phyloP scores from a whole-genome alignment of 2,113 vertebrate genomes.

The Melanocharis versteri region DNA sequence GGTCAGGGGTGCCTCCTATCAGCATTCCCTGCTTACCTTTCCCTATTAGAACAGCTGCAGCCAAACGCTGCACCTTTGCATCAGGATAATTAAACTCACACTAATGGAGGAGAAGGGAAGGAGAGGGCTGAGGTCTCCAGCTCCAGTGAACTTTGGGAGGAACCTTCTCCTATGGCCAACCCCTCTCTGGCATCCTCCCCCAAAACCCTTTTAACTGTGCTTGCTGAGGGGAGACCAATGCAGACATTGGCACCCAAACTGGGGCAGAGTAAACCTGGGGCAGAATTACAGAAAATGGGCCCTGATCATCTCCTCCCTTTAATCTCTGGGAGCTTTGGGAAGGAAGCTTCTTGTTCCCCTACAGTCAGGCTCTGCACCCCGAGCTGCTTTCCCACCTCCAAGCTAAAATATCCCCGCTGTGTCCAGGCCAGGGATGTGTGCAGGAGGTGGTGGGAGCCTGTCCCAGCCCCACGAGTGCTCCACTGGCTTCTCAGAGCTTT shows the following conservation, averaged over 20 bases:
- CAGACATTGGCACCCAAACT: not conserved
- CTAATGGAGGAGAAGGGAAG: not conserved
- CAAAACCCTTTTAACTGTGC: not conserved
- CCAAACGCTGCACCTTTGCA: not conserved
- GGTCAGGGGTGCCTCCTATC: not conserved
- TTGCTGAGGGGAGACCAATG: not conserved
- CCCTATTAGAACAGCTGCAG: not conserved
- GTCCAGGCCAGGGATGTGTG: not conserved
- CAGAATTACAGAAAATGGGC: not conserved
- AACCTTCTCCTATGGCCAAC: not conserved
- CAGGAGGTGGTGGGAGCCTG: not conserved
- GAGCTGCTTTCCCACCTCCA: not conserved
- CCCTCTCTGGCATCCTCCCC: not conserved
- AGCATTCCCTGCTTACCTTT: not conserved
- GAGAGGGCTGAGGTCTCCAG: not conserved
- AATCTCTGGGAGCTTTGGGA: not conserved
- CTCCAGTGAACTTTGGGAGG: not conserved
- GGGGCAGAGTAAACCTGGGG: not conserved
- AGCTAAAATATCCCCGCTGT: not conserved
- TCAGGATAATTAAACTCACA: not conserved
- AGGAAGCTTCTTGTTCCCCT: not conserved
- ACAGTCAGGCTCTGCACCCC: not conserved
- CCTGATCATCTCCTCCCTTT: not conserved
- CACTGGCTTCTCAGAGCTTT: not conserved
- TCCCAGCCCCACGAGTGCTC: accelerated